Evolutionary conservation across 2,888 invertebrate species (phyloP), one percentile per base, ranked within the genome.

Genomic region (Pandemis heparana): DNA sequence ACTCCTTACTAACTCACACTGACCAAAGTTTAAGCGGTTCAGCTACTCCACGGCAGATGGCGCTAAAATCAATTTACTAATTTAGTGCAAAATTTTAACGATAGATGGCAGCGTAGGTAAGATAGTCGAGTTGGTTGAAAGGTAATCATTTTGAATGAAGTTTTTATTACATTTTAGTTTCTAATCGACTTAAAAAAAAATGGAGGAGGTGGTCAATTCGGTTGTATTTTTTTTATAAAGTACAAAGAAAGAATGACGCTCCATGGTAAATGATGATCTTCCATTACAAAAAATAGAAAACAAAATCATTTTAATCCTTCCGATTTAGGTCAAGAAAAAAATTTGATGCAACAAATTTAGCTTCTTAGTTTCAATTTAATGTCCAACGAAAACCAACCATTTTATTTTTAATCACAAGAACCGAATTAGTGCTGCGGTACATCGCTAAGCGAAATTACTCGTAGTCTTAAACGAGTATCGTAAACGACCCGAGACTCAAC

Each of bases 21-120:
- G 63, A 18, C 39, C 32, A 0, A 2, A 18, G 32, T 56, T 18
- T 16, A 59, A 9, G 9, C 76, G 62, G 71, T 82, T 60, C 16
- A 46, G 60, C 82, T 85, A 85, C 65, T 82, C 18, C 23, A 38
- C 77, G 56, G 78, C 70, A 86, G 87, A 83, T 81, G 83, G 79
- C 79, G 63, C 18, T 76, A 1, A 41, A 59, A 51, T 60, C 39
- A 69, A 69, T 10, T 12, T 8, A 4, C 3, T 9, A 18, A 1
- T 10, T 39, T 46, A 51, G 14, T 56, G 32, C 14, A 5, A 14
- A 5, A 18, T 9, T 14, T 4, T 3, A 6, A 4, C 1, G 7
- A 59, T 0, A 73, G 68, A 73, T 59, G 48, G 48, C 73, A 56
- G 23, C 23, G 9, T 53, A 18, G 7, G 7, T 16, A 32, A 32